Evolutionary conservation across 2,888 invertebrate genomes (phyloP).

Genomic region (Andrena haemorrhoa): DNA sequence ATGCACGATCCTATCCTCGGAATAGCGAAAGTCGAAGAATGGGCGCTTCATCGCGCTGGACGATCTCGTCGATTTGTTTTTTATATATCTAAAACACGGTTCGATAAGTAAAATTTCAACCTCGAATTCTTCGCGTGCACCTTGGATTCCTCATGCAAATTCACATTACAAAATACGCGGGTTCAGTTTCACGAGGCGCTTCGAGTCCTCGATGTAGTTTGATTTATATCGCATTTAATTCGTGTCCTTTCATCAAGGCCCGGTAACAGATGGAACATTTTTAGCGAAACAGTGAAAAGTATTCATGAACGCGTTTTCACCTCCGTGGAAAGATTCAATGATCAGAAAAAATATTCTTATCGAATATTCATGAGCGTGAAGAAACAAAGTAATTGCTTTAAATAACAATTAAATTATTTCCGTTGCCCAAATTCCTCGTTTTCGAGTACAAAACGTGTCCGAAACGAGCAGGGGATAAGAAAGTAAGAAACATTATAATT

Average conservation of each 20-base stretch:
- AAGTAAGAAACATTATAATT: neutral
- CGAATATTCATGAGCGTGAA: neutral
- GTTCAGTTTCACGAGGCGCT: too few species aligned
- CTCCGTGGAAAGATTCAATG: neutral
- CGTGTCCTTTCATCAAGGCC: neutral
- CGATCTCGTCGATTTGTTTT: neutral
- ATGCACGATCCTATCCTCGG: neutral
- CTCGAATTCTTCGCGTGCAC: too few species aligned
- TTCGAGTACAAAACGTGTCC: neutral
- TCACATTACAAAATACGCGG: too few species aligned
- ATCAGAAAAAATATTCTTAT: neutral
- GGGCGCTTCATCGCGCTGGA: neutral
- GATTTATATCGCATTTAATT: neutral
- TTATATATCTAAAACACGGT: neutral
- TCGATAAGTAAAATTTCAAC: neutral
- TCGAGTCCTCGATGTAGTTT: neutral
- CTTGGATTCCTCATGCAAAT: too few species aligned
- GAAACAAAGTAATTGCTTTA: too few species aligned
- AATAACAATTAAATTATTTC: neutral
- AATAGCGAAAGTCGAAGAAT: conserved; percentile 33
- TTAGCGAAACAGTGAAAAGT: neutral
- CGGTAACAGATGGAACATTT: neutral
- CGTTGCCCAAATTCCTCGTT: neutral
- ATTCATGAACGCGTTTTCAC: neutral
- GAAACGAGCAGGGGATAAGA: neutral